Conservation (phyloP, 2,113 vertebrate genomes). For the Ammodytes marinus region DNA sequence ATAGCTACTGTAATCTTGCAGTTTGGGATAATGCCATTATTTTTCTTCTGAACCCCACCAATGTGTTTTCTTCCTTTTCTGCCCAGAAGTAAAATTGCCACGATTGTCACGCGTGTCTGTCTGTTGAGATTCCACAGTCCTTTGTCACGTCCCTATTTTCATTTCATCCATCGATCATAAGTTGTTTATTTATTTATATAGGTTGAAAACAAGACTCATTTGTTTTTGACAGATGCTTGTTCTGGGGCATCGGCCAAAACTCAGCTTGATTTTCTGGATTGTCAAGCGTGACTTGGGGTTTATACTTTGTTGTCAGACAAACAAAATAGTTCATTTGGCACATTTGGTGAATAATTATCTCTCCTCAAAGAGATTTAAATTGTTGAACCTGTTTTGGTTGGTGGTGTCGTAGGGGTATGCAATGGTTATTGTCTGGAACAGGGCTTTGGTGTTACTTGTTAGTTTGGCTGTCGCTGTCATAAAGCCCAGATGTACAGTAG, state of each 20-base stretch:
- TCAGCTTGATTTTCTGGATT: constrained; percentile 83
- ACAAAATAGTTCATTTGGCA: constrained; percentile 83
- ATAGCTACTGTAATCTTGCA: constrained; percentile 28
- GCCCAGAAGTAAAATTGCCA: constrained; percentile 38
- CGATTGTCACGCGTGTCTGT: constrained; percentile 58
- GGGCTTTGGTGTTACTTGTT: constrained; percentile 47
- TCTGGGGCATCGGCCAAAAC: constrained; percentile 84
- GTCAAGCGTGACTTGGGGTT: constrained; percentile 80
- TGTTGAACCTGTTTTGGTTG: constrained; percentile 70
- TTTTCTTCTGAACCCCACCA: constrained; percentile 43
- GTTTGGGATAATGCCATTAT: constrained; percentile 45
- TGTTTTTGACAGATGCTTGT: constrained; percentile 87
- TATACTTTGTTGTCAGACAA: constrained; percentile 84
- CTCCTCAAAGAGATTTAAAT: constrained; percentile 68
- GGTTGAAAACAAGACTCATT: constrained; percentile 79
- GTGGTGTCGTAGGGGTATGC: constrained; percentile 21
- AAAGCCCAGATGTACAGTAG: constrained; percentile 41
- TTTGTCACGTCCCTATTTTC: constrained; percentile 55
- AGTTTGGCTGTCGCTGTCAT: constrained; percentile 26
- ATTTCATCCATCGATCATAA: constrained; percentile 71
- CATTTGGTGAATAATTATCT: constrained; percentile 78
- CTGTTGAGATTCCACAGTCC: constrained; percentile 61
- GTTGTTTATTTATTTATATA: constrained; percentile 78
- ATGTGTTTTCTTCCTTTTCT: constrained; percentile 19
- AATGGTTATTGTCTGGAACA: constrained; percentile 50